Percentiles rank a stretch among this genome's conserved stretches.
Conservation (phyloP, 1,140 invertebrate genomes). For the Drosophila tani region DNA sequence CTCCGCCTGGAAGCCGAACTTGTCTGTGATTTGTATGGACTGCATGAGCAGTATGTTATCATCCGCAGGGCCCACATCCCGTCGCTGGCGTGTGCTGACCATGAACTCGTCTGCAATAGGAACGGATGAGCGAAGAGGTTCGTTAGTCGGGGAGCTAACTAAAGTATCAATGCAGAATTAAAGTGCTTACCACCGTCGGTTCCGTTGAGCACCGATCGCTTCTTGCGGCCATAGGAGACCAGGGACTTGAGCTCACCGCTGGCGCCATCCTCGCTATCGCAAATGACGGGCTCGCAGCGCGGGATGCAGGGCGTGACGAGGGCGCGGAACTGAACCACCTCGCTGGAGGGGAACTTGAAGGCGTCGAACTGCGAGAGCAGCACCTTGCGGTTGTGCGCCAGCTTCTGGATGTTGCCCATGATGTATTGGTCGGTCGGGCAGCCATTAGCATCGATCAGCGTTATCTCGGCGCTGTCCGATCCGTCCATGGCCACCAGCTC, state of each 20-base stretch:
- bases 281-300: constrained; percentile 95
- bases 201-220: constrained; percentile 75
- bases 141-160: constrained; percentile 32
- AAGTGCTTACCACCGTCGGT: constrained; percentile 71
- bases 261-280: constrained; percentile 91
- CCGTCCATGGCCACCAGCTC: constrained; percentile 97
- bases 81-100: constrained; percentile 71
- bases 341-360: constrained; percentile 98
- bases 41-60: constrained; percentile 95
- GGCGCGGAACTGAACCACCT: constrained; percentile 97
- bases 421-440: constrained; percentile 97
- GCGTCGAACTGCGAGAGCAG: constrained; percentile 97
- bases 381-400: constrained; percentile 89
- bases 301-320: constrained; percentile 97
- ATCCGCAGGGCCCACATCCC: constrained; percentile 85
- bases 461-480: constrained; percentile 95
- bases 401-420: constrained; percentile 95
- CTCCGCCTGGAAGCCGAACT: constrained; percentile 92
- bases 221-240: constrained; percentile 91
- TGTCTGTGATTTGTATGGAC: constrained; percentile 96
- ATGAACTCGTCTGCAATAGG: constrained; percentile 72
- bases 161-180: not conserved
- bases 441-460: constrained; percentile 95
- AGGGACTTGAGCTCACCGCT: constrained; percentile 92
- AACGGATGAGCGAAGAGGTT: constrained; percentile 1